Evolutionary conservation across 2,113 vertebrate genomes (phyloP), one percentile per base, ranked within the genome.

Genomic region (Chrysemys picta): DNA sequence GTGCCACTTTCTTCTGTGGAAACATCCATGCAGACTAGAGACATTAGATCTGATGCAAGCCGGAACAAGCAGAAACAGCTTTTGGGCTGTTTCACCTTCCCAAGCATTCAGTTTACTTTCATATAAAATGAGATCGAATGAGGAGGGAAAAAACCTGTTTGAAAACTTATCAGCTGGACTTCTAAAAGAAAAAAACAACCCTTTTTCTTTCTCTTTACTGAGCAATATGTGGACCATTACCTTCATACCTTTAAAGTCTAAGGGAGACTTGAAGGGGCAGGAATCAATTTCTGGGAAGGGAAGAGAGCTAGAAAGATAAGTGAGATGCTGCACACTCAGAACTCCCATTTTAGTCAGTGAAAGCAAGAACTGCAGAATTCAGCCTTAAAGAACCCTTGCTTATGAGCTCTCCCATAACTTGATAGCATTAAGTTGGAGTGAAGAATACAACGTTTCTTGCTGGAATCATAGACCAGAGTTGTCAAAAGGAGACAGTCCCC

Each of bases 311-410:
- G 79, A 76, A 57, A 82, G 80, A 38, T 38, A 47, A 45, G 12
- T 78, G 12, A 29, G 38, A 45, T 24, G 38, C 72, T 76, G 22
- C 13, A 16, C 45, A 8, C 25, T 84, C 12, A 80, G 62, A 4
- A 35, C n/a, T n/a, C 47, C 25, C 65, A 0, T 76, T 82, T 91
- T 89, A 31, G 12, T 38, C 87, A 49, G 6, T 0, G 3, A 57
- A 47, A 90, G 57, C 31, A 12, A 85, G 80, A 21, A 25, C 12
- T 76, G 38, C 21, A 76, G 72, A 54, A 38, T 89, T 93, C 52
- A 85, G 84, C 59, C 54, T 14, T 83, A 22, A 85, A 35, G 50
- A 35, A 54, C 9, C 9, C 52, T 91, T 50, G 47, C 78, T 22
- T 0, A 0, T 79, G 82, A 96, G 80, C 53, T 86, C 45, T 0